Evolutionary conservation across 2,113 vertebrate species (phyloP).

Genomic region (Notothenia coriiceps): DNA sequence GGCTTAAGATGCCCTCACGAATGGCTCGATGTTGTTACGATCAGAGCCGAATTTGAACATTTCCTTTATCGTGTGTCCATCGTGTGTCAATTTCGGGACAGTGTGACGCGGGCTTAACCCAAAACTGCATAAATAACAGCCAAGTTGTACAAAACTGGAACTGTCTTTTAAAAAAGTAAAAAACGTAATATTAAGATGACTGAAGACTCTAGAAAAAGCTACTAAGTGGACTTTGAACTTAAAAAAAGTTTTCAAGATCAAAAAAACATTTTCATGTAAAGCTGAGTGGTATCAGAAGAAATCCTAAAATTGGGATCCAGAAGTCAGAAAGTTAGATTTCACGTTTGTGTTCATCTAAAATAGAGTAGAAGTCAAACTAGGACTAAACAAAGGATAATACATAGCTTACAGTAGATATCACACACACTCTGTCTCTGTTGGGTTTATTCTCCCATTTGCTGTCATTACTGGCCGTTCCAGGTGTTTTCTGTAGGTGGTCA

Average conservation of each 20-base stretch:
- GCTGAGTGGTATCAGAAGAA: not conserved
- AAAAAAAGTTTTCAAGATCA: not conserved
- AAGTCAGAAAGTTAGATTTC: not conserved
- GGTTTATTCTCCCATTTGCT: slow-evolving; percentile 50
- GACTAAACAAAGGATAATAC: slow-evolving; percentile 23
- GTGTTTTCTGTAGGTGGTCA: slow-evolving; percentile 61
- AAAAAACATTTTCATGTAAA: not conserved
- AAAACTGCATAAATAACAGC: not conserved
- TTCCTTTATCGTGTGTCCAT: too few species aligned
- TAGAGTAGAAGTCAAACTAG: slow-evolving; percentile 1
- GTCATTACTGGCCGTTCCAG: slow-evolving; percentile 57
- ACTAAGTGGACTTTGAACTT: not conserved
- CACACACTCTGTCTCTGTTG: slow-evolving; percentile 7
- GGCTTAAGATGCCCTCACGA: too few species aligned
- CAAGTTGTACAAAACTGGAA: not conserved
- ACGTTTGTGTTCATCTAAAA: not conserved
- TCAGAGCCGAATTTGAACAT: too few species aligned
- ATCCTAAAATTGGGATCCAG: slow-evolving; percentile 4
- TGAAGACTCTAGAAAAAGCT: not conserved
- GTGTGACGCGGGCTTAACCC: too few species aligned
- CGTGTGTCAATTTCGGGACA: too few species aligned
- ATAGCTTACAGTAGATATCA: slow-evolving; percentile 1
- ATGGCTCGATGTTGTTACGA: too few species aligned
- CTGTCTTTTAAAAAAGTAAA: not conserved
- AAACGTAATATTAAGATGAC: not conserved